phyloP scores from a whole-genome alignment of 2,797 vertebrate species.

The Sebastes ruberrimus region DNA sequence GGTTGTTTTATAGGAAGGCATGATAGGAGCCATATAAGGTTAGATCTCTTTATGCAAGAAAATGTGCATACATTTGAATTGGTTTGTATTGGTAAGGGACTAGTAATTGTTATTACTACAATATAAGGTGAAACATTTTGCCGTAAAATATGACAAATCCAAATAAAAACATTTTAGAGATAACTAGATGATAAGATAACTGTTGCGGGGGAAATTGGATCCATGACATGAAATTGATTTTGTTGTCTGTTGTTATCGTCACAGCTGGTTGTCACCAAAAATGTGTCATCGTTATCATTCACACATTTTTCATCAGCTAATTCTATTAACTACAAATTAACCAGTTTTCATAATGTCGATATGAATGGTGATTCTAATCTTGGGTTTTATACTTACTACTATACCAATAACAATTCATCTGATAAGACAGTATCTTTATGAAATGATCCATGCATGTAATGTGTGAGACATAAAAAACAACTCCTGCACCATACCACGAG shows the following conservation, averaged over 20 bases:
- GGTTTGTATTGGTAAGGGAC: not conserved
- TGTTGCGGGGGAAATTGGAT: not conserved
- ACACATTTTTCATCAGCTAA: not conserved
- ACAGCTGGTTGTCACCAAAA: not conserved
- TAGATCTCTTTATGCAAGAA: not conserved
- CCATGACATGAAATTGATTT: not conserved
- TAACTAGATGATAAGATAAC: not conserved
- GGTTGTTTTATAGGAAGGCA: not conserved
- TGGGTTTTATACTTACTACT: no score
- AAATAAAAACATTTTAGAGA: not conserved
- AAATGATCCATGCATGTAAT: not conserved
- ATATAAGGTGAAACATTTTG: not conserved
- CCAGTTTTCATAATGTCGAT: not conserved
- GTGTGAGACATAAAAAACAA: not conserved
- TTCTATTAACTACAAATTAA: not conserved
- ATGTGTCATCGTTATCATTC: not conserved
- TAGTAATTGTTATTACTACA: not conserved
- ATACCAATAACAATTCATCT: not conserved
- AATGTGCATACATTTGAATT: no score
- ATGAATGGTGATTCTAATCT: no score
- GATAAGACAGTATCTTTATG: no score
- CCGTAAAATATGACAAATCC: not conserved
- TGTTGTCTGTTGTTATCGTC: no score
- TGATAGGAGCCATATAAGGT: fast-evolving
- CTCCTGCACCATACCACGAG: not conserved